Conservation (phyloP, 2,797 vertebrate species). For the Benthosema pterotum region DNA sequence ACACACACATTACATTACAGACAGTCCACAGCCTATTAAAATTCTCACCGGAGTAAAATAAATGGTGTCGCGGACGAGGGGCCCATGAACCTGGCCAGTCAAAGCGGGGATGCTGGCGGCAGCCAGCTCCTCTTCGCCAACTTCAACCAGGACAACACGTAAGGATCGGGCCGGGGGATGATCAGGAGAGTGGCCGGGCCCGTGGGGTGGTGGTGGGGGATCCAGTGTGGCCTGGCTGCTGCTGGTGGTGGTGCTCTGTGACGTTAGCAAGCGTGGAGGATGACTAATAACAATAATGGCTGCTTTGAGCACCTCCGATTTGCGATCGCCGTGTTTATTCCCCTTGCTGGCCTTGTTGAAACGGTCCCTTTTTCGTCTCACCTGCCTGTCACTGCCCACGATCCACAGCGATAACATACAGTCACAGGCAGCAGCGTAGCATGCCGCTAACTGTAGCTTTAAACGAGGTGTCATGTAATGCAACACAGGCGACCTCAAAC, state of each 20-base stretch:
- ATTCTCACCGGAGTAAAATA: conserved; percentile 44
- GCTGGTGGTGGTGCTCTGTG: conserved; percentile 21
- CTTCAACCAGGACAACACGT: conserved; percentile 99
- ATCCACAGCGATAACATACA: no score
- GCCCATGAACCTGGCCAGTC: conserved; percentile 96
- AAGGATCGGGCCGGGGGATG: conserved; percentile 76
- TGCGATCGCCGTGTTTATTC: no score
- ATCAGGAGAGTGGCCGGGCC: conserved; percentile 10
- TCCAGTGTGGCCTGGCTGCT: conserved; percentile 59
- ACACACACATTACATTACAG: no score
- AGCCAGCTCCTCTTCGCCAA: conserved; percentile 98
- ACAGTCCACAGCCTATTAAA: conserved; percentile 12
- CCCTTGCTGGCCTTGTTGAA: not conserved
- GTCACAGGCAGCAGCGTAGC: no score
- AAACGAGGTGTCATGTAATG: no score
- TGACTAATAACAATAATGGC: not conserved
- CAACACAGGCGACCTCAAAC: no score
- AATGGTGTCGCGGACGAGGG: conserved; percentile 80
- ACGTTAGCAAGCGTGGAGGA: conserved; percentile 27
- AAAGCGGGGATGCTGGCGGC: conserved; percentile 93
- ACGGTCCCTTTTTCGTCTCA: not conserved
- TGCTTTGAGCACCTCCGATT: no score
- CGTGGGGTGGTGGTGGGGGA: no score
- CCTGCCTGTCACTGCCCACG: not conserved
- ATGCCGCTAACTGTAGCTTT: no score